These are phyloP conservation scores for Latheticus oryzae DNA, from an alignment of 2,888 invertebrate species.

Conservation along the genomic window DNA sequence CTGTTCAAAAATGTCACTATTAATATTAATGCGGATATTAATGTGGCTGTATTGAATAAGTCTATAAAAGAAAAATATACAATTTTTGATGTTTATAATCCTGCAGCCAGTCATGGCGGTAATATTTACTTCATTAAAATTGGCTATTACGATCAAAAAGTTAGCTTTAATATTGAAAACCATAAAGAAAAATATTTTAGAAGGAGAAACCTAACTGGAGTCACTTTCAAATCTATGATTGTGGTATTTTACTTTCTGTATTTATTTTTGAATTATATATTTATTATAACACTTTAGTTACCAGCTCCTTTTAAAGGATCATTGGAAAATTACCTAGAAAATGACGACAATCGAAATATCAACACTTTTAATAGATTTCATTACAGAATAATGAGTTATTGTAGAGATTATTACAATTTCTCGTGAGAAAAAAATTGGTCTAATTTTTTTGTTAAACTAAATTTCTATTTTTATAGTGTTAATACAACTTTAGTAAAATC, in stretches of 20 bases:
- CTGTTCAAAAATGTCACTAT: conserved; percentile 47
- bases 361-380: conserved; percentile 59
- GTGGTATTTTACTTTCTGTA: no score
- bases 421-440: conserved; percentile 50
- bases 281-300: conserved; percentile 53
- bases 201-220: conserved; percentile 55
- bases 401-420: conserved; percentile 56
- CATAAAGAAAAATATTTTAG: conserved; percentile 48
- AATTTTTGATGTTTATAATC: conserved; percentile 53
- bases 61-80: conserved; percentile 11
- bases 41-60: conserved; percentile 43
- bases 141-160: conserved; percentile 46
- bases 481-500: conserved; percentile 50
- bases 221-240: conserved; percentile 52
- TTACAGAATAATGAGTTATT: conserved; percentile 50
- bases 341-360: conserved; percentile 50
- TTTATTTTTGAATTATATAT: no score
- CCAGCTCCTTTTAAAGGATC: conserved; percentile 52
- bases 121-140: conserved; percentile 41
- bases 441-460: background rate
- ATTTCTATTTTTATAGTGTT: conserved; percentile 46
- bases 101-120: conserved; percentile 50
- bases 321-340: conserved; percentile 53
- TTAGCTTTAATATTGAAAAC: conserved; percentile 42
- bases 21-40: conserved; percentile 52